A percentile compares a stretch with the other conserved stretches of the same genome.
Evolutionary conservation across 2,888 invertebrate genomes (phyloP).

Genomic region (Dexiosoma caninum): DNA sequence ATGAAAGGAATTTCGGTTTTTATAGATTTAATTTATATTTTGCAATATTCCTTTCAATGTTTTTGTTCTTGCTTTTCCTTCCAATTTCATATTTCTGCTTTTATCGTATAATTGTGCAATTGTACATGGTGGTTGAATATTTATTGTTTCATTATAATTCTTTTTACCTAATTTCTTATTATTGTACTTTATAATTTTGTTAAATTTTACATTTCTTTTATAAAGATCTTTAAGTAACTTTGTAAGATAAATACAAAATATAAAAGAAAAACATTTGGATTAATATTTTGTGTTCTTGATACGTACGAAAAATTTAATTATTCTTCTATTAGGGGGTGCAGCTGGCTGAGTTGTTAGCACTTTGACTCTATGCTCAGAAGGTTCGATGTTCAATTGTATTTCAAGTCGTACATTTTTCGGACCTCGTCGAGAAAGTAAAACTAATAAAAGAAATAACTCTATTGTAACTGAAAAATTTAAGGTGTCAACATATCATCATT

Average conservation of each 20-base stretch:
- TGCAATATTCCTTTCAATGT: neutral
- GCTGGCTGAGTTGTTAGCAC: too few species aligned
- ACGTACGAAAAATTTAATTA: too few species aligned
- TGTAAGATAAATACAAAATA: neutral
- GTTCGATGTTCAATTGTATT: too few species aligned
- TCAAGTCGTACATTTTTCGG: too few species aligned
- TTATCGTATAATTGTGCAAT: constrained; percentile 25
- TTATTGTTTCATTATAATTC: constrained; percentile 16
- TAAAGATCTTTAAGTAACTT: neutral
- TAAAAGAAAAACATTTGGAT: neutral
- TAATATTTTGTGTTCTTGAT: too few species aligned
- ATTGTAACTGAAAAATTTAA: too few species aligned
- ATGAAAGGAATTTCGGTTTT: constrained; percentile 25
- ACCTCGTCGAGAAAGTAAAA: too few species aligned
- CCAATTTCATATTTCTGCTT: neutral
- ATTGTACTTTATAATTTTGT: neutral
- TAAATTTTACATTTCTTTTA: neutral
- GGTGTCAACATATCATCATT: too few species aligned
- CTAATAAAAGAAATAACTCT: too few species aligned
- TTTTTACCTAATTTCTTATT: constrained; percentile 3
- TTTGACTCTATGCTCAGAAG: too few species aligned
- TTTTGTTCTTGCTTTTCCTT: neutral
- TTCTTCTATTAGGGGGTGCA: too few species aligned
- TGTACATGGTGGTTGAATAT: constrained; percentile 25
- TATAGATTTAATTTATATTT: constrained; percentile 32